A percentile compares a stretch with the other conserved stretches of the same genome.
Evolutionary conservation across 2,797 vertebrate species (phyloP).

Genomic region (Coendou prehensilis): DNA sequence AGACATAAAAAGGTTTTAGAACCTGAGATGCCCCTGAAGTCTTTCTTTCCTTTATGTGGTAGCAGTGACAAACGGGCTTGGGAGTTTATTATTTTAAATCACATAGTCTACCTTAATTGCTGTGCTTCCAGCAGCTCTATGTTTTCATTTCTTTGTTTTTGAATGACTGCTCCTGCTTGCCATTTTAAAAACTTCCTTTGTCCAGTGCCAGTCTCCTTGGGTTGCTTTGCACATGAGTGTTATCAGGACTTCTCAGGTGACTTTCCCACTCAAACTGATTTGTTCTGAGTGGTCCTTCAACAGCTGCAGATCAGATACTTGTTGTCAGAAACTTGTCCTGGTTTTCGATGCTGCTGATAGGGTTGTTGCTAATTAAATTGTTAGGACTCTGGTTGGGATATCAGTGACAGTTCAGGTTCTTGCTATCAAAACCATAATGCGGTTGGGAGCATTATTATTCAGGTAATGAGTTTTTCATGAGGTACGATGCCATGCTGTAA

Average conservation of each 20-base stretch:
- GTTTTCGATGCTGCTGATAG: not conserved
- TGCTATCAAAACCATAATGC: conserved; percentile 22
- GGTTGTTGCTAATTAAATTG: conserved; percentile 58
- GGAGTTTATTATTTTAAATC: conserved; percentile 40
- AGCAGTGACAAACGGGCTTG: accelerated
- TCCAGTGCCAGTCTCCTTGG: not conserved
- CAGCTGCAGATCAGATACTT: not conserved
- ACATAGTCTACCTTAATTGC: not conserved
- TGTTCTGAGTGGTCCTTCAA: not conserved
- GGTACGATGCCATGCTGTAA: not conserved
- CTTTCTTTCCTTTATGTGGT: not conserved
- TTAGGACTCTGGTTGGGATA: not conserved
- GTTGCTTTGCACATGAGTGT: not conserved
- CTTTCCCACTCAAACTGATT: not conserved
- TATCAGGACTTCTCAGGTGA: conserved; percentile 16
- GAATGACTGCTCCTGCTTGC: not conserved
- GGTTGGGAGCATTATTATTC: not conserved
- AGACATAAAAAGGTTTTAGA: not conserved
- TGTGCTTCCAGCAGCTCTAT: not conserved
- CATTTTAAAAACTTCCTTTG: not conserved
- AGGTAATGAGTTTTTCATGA: conserved; percentile 52
- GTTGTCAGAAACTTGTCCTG: conserved; percentile 19
- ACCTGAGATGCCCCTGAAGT: not conserved
- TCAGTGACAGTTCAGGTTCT: conserved; percentile 21
- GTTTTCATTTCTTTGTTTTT: conserved; percentile 25